phyloP scores from a whole-genome alignment of 2,888 invertebrate species.

The Caenorhabditis virilis region DNA sequence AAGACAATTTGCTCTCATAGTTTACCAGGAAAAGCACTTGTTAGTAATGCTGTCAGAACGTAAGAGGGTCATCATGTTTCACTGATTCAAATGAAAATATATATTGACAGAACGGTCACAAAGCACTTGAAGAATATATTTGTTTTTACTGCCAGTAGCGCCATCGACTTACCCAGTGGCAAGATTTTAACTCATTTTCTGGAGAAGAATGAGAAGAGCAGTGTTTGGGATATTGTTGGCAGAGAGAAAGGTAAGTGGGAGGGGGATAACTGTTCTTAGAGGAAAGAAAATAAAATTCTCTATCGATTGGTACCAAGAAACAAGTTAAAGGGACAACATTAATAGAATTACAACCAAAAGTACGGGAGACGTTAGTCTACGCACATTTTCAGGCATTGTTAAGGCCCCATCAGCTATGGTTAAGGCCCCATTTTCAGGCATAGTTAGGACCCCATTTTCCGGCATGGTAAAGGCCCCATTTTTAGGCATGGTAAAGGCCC shows the following conservation, averaged over 20 bases:
- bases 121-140: conserved; percentile 53
- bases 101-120: conserved; percentile 50
- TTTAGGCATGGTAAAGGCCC: too few relatives aligned
- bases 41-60: conserved; percentile 59
- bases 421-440: too few relatives aligned
- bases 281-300: background rate
- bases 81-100: background rate
- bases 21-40: conserved; percentile 53
- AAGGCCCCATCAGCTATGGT: too few relatives aligned
- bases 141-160: conserved; percentile 58
- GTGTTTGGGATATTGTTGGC: conserved; percentile 58
- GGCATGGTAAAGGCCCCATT: too few relatives aligned
- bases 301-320: background rate
- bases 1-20: conserved; percentile 45
- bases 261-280: too few relatives aligned
- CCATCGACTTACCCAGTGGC: conserved; percentile 49
- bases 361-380: too few relatives aligned
- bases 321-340: too few relatives aligned
- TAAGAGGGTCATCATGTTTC: conserved; percentile 13
- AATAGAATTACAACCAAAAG: too few relatives aligned
- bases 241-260: conserved; percentile 48
- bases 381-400: too few relatives aligned
- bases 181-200: conserved; percentile 58
- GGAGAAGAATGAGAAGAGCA: conserved; percentile 60
- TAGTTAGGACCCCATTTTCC: too few relatives aligned